Evolutionary conservation across 2,113 vertebrate genomes (phyloP), one percentile per base, ranked within the genome.

Genomic region (Hiodon tergisus): DNA sequence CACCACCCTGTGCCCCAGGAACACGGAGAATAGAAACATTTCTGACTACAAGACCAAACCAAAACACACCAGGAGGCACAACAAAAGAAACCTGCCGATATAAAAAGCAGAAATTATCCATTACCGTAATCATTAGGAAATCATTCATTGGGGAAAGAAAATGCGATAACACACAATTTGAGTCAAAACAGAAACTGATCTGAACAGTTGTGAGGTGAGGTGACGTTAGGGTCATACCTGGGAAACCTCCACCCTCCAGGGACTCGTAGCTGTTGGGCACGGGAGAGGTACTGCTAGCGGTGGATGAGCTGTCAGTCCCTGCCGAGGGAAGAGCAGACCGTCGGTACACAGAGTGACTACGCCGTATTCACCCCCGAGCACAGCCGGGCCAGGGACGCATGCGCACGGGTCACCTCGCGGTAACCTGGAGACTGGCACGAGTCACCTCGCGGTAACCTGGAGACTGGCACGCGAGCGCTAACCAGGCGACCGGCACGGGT

Each of bases 271-370:
- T 96, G 88, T 94, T 96, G 79, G 92, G 91, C 82, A 95, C 86
- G 3, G 95, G 95, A 69, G 96, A 97, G 6, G 94, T 95, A 59
- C 94, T 98, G 85, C 94, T 98, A 2, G 93, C 94, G 71, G 95
- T 94, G 65, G 97, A 97, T 2, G 96, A 98, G n/a, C 93, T 94
- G 83, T 97, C 96, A 52, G 93, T 90, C 53, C 95, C 96, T 98
- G 78, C 2, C 61, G 69, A 62, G 62, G 55, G 13, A 13, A 72
- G 69, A 74, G 16, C 71, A 11, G 70, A 5, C 55, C 31, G 50
- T 53, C 71, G 9, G 48, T 5, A 62, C 4, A 69, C 6, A 63
- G 10, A 16, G 57, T 8, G 10, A 52, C 11, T 9, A 47, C 67
- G 82, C 61, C 31, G 31, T 31, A 31, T 31, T 31, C 31, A 31